Percentiles rank a stretch among this genome's conserved stretches.
Conservation (phyloP, 2,888 invertebrate genomes). For the Tromatobia lineatoria region DNA sequence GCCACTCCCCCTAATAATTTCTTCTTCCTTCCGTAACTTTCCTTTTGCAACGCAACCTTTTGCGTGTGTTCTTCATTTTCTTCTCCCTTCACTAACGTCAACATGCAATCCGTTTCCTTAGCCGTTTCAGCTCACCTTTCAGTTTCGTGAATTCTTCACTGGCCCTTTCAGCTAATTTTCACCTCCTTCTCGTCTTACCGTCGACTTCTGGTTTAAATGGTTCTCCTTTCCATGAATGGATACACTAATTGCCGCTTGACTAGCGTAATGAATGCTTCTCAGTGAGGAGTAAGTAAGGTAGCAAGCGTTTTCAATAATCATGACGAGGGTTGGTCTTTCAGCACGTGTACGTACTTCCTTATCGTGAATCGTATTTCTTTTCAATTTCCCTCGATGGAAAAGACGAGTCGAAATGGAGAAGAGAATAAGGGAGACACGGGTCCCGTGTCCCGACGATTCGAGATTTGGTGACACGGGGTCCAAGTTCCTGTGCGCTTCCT, state of each 20-base stretch:
- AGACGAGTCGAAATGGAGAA: not conserved
- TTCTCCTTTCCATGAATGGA: conserved; percentile 19
- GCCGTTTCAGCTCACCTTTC: not conserved
- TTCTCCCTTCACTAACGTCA: not conserved
- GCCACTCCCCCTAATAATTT: conserved; percentile 45
- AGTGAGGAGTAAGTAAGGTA: not conserved
- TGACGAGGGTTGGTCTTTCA: conserved; percentile 5
- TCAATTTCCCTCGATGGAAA: conserved; percentile 45
- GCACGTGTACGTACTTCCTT: conserved; percentile 12
- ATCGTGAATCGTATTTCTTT: conserved; percentile 25
- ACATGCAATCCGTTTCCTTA: not conserved
- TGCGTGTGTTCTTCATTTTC: conserved; percentile 27
- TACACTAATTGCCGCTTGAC: conserved; percentile 22
- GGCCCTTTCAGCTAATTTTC: not conserved
- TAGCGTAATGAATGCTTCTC: not conserved
- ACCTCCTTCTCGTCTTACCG: not conserved
- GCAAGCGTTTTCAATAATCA: not conserved
- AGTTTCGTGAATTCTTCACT: not conserved
- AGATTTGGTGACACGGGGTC: conserved; percentile 16
- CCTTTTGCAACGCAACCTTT: not conserved
- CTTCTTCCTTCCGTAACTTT: conserved; percentile 12
- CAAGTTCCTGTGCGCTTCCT: conserved; percentile 6
- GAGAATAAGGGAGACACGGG: not conserved
- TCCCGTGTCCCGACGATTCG: not conserved
- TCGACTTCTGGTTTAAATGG: conserved; percentile 16